Base-by-base conservation (phyloP, 2,888 invertebrate genomes). In the Lepidonotus clava region DNA sequence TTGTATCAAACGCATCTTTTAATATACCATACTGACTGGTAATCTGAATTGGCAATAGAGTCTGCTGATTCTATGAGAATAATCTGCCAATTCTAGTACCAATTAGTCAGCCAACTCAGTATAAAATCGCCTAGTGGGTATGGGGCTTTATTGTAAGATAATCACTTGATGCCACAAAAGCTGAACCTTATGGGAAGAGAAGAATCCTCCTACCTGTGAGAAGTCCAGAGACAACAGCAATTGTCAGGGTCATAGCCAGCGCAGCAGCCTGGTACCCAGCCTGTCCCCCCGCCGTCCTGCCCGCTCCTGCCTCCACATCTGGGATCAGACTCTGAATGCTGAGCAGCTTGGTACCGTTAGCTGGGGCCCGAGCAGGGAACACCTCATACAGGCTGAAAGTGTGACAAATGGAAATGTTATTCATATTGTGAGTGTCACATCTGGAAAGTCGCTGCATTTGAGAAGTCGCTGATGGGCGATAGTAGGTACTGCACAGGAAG, bases 251-350 rank as follows among this genome's bases (percentile, higher is more conserved):
- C 38, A 91, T 61, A n/a, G 84, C 90, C 24, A 93, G 88, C 14
- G 91, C 91, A 0, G 91, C 88, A n/a, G 90, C 86, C 87, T 93
- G 93, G 87, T 89, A 92, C 0, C 89, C 91, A 0, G 91, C 92
- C 87, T 92, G 92, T 32, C 86, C 87, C 1, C 87, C 87, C 8
- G 91, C 91, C 21, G 90, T 87, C 24, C 92, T 88, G 21, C 89
- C 90, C 88, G 88, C 88, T 0, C 96, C 96, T 90, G 95, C 90
- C 77, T 92, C 91, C 6, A 93, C 40, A 1, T 32, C 32, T 0
- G 83, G 83, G 18, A 83, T n/a, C 0, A 8, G 51, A 2, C 14
- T 14, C 67, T 85, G 66, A 38, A 28, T 11, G 36, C 21, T 24
- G 5, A 56, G 34, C 21, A 36, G n/a, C 28, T 61, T 38, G 21